Percentiles rank a stretch among this genome's conserved stretches.
phyloP scores from a whole-genome alignment of 2,888 invertebrate genomes.

The Tryphoninae sp. region DNA sequence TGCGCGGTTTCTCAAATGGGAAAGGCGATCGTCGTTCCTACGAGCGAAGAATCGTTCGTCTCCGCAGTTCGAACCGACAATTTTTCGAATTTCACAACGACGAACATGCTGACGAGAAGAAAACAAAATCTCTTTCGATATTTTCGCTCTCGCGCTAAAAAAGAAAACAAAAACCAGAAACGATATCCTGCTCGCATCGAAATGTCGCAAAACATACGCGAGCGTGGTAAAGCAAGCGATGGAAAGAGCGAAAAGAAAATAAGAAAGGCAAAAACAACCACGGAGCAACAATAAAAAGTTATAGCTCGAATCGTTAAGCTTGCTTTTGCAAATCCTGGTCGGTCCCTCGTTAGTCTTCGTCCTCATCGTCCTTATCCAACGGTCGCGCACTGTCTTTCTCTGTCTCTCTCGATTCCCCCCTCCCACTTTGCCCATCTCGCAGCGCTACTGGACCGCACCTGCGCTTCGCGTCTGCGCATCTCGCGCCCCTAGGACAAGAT shows the following conservation, averaged over 20 bases:
- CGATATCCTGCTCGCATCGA: not conserved
- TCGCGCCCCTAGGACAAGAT: not conserved
- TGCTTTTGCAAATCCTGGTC: constrained; percentile 13
- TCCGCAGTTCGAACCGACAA: too few relatives aligned
- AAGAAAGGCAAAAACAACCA: not conserved
- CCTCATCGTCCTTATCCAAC: constrained; percentile 10
- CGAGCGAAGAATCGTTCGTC: not conserved
- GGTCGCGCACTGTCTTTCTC: not conserved
- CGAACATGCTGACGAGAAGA: too few relatives aligned
- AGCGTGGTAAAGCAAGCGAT: not conserved
- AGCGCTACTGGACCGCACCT: constrained; percentile 42
- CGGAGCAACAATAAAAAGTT: not conserved
- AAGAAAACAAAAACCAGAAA: not conserved
- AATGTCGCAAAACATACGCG: not conserved
- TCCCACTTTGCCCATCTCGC: constrained; percentile 7
- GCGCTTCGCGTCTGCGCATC: constrained; percentile 24
- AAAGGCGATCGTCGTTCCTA: not conserved
- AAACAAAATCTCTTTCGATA: not conserved
- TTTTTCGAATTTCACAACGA: too few relatives aligned
- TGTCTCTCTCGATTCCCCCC: not conserved
- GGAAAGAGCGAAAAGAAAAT: not conserved
- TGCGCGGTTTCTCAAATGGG: constrained; percentile 5
- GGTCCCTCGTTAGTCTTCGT: constrained; percentile 49
- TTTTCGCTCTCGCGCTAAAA: too few relatives aligned
- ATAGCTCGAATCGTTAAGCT: constrained; percentile 4